A percentile compares a stretch with the other conserved stretches of the same genome.
phyloP scores from a whole-genome alignment of 2,888 invertebrate species.

The Eretmocerus hayati region DNA sequence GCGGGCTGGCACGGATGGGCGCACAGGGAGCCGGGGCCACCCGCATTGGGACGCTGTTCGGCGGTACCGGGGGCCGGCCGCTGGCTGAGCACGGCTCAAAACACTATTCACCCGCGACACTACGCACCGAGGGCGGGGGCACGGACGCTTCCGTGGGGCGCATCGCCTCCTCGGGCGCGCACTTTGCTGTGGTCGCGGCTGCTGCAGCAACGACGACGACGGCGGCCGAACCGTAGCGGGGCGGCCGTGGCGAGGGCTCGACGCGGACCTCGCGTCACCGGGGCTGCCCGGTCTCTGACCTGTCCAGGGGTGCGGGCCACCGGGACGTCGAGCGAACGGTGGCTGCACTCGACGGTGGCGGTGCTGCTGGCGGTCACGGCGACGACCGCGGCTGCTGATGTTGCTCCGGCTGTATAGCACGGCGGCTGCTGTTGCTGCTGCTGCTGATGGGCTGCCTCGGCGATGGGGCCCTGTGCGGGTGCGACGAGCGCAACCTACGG shows the following conservation, averaged over 20 bases:
- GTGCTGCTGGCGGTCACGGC: background rate
- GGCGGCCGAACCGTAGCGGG: background rate
- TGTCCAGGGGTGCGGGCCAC: background rate
- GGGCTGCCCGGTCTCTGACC: background rate
- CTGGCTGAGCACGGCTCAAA: too few species aligned
- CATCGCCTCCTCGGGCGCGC: too few species aligned
- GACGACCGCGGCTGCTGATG: conserved; percentile 29
- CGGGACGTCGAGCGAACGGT: background rate
- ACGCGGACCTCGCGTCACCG: background rate
- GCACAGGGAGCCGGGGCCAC: too few species aligned
- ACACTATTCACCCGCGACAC: too few species aligned
- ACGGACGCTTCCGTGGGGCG: too few species aligned
- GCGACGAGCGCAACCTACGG: conserved; percentile 4
- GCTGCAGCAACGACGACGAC: background rate
- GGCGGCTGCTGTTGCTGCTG: background rate
- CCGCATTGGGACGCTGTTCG: too few species aligned
- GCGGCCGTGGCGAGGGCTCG: background rate
- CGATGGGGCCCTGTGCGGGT: background rate
- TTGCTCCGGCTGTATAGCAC: background rate
- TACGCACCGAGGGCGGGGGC: too few species aligned
- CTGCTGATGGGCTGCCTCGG: background rate
- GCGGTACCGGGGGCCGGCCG: too few species aligned
- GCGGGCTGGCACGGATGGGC: too few species aligned
- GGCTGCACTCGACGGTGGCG: background rate
- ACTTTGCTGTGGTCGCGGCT: too few species aligned